Conservation (phyloP, 1,140 invertebrate species). For the Papilio polytes region DNA sequence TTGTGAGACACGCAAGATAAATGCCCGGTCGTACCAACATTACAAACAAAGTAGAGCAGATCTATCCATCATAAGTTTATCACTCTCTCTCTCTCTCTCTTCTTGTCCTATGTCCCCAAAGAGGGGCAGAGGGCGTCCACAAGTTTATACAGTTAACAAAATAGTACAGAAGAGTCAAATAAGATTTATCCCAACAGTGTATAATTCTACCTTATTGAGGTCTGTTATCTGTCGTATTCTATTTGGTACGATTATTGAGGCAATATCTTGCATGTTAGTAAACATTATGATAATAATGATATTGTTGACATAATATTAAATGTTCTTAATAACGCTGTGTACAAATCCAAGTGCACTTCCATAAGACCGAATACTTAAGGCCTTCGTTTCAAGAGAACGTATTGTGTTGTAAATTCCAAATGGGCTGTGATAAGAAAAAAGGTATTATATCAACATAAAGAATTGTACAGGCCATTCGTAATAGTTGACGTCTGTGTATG, state of each 20-base stretch:
- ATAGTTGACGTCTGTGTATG: constrained; percentile 64
- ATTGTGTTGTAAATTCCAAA: constrained; percentile 86
- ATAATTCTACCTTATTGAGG: too few relatives aligned
- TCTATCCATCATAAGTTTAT: too few relatives aligned
- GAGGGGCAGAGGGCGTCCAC: too few relatives aligned
- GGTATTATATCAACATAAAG: constrained; percentile 86
- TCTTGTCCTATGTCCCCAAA: too few relatives aligned
- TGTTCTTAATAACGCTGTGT: constrained; percentile 81
- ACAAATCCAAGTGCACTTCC: constrained; percentile 83
- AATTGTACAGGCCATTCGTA: constrained; percentile 87
- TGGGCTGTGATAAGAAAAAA: constrained; percentile 88
- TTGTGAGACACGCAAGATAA: constrained; percentile 73
- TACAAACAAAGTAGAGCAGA: background rate
- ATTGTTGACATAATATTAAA: constrained; percentile 75
- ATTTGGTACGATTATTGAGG: constrained; percentile 61
- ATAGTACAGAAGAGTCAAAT: too few relatives aligned
- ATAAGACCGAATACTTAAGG: constrained; percentile 70
- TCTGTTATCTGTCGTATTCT: background rate
- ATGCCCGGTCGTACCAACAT: constrained; percentile 61
- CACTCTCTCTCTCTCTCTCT: too few relatives aligned
- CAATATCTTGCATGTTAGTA: constrained; percentile 67
- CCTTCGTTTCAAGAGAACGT: constrained; percentile 77
- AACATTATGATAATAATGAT: constrained; percentile 59
- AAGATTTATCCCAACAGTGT: too few relatives aligned
- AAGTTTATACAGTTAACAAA: too few relatives aligned